Base-by-base conservation (phyloP, 2,888 invertebrate species). In the Lasioglossum villosulum region DNA sequence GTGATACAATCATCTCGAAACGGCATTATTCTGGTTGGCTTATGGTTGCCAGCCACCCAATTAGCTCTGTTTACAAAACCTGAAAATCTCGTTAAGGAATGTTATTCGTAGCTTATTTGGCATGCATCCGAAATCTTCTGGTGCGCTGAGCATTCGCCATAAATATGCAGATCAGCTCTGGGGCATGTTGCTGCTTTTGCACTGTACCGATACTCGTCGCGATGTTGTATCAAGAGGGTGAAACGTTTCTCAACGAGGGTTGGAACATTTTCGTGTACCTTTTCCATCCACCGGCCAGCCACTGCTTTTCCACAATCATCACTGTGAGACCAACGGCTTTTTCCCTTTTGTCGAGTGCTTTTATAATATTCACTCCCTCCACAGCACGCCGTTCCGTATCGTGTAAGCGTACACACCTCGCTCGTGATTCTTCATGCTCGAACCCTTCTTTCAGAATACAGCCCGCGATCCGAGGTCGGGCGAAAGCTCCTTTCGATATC, bases 91-190 rank as follows among this genome's bases (percentile, higher is more conserved):
- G 48, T 86, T 84, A 86, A 27, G 42, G 16, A 37, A 23, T n/a
- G 75, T 27, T 34, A 66, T 34, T 48, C 52, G 37, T 34, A n/a
- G 68, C 72, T 93, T 92, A 92, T 92, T 94, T 93, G 91, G 89
- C 91, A 94, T 94, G 93, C 93, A 93, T 93, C 91, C 86, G 89
- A 93, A 94, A 93, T 94, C 92, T 94, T 94, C 91, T 90, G 91
- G 91, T 89, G 91, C 88, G 89, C 79, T 90, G 92, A 92, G 87
- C 93, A 93, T 91, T 92, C 91, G 78, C 90, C 86, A 93, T 94
- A 93, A 93, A 94, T 94, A 93, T 94, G 94, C 89, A 93, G 89
- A 93, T 93, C 87, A 78, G 83, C 89, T 77, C 82, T 84, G 89
- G 90, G 90, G 86, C 90, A 56, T 27, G 68, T 45, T 45, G 39